Percentiles rank a stretch among this genome's conserved stretches.
Conservation (phyloP, 2,797 vertebrate genomes). For the Strix occidentalis region DNA sequence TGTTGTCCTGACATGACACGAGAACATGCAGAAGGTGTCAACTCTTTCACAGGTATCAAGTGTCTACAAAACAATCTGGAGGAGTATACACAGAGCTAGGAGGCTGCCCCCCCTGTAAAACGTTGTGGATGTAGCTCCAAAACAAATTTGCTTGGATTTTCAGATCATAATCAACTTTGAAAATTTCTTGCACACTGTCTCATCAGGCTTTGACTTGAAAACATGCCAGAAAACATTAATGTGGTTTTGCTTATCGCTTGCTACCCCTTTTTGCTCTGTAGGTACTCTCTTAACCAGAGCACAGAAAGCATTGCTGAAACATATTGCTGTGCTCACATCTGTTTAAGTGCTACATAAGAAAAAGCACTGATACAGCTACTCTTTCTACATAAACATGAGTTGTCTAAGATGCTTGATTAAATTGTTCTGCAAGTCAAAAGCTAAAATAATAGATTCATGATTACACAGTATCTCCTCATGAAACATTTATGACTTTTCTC, state of each 20-base stretch:
- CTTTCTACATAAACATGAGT: not conserved
- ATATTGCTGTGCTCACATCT: not conserved
- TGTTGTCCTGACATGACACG: not conserved
- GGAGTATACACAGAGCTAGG: not conserved
- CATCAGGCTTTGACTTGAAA: not conserved
- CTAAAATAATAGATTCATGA: not conserved
- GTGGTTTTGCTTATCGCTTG: not conserved
- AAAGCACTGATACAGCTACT: not conserved
- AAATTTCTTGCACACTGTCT: not conserved
- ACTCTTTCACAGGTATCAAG: not conserved
- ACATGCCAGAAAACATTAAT: not conserved
- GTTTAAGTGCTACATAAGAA: not conserved
- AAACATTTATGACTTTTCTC: not conserved
- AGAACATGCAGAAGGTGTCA: not conserved
- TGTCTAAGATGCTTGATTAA: not conserved
- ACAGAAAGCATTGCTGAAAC: not conserved
- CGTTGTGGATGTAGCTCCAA: not conserved
- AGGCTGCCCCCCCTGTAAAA: not conserved
- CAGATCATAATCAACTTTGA: not conserved
- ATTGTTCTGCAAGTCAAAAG: not conserved
- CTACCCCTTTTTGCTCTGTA: not conserved
- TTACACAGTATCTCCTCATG: not conserved
- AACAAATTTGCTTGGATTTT: not conserved
- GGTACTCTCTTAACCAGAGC: not conserved
- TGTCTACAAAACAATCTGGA: not conserved